Conservation (phyloP, 2,888 invertebrate species). For the Drosophila mayaguana region DNA sequence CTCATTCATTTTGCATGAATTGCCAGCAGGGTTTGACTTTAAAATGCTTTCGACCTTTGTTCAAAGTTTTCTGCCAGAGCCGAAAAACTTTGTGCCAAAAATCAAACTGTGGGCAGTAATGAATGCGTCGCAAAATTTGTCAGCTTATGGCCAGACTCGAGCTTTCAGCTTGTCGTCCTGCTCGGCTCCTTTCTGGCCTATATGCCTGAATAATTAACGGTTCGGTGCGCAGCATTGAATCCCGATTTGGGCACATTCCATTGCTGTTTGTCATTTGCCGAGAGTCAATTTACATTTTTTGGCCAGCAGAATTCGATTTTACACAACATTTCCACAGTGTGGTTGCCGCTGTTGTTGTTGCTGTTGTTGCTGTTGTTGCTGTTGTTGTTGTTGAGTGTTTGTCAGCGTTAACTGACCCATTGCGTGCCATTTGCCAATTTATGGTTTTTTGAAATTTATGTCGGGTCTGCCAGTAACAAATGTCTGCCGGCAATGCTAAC, state of each 20-base stretch:
- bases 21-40: slow-evolving; percentile 71
- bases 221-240: slow-evolving; percentile 59
- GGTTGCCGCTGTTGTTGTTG: slow-evolving; percentile 29
- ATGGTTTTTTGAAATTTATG: slow-evolving; percentile 74
- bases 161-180: slow-evolving; percentile 8
- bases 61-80: slow-evolving; percentile 60
- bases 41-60: slow-evolving; percentile 75
- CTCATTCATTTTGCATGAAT: slow-evolving; percentile 73
- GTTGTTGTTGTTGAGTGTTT: slow-evolving; percentile 34
- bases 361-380: slow-evolving; percentile 20
- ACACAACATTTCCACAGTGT: slow-evolving; percentile 27
- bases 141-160: slow-evolving; percentile 21
- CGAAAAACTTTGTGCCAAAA: slow-evolving; percentile 65
- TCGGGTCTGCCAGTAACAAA: slow-evolving; percentile 58
- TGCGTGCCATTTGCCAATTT: slow-evolving; percentile 66
- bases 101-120: slow-evolving; percentile 71
- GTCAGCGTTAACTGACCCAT: slow-evolving; percentile 53
- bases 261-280: slow-evolving; percentile 54
- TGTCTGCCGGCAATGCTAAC: slow-evolving; percentile 48
- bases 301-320: slow-evolving; percentile 53
- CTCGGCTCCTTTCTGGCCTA: background rate
- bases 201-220: slow-evolving; percentile 71
- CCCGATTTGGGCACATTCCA: slow-evolving; percentile 35
- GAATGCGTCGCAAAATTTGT: slow-evolving; percentile 64
- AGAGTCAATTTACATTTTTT: slow-evolving; percentile 67